Evolutionary conservation across 2,113 vertebrate species (phyloP).

Genomic region (Egretta garzetta): DNA sequence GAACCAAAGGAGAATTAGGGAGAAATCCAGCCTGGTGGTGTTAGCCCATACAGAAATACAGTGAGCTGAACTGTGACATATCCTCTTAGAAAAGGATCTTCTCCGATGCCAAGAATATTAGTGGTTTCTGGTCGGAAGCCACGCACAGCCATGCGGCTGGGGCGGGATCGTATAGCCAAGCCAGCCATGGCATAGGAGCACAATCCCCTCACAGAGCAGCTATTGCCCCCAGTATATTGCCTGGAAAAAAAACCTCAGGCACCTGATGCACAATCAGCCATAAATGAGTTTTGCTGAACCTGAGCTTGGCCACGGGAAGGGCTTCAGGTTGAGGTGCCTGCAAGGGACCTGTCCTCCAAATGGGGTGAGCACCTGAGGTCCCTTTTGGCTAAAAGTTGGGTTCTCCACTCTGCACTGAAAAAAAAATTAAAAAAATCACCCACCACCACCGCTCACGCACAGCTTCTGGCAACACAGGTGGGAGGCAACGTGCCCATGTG

Average conservation of each 20-base stretch:
- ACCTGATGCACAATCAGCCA: neutral
- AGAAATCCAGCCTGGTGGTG: slow-evolving; percentile 34
- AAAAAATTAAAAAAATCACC: neutral
- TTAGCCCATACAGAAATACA: neutral
- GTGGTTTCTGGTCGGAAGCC: neutral
- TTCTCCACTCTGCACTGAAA: fast-evolving
- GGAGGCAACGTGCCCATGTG: fast-evolving
- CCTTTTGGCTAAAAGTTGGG: neutral
- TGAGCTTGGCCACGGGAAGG: neutral
- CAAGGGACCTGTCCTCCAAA: neutral
- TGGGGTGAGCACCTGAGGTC: fast-evolving
- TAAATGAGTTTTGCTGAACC: neutral
- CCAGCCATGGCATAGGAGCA: fast-evolving
- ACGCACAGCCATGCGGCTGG: neutral
- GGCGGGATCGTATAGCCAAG: neutral
- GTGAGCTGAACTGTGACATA: slow-evolving; percentile 41
- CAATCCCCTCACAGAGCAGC: fast-evolving
- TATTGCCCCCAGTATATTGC: neutral
- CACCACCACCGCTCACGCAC: fast-evolving
- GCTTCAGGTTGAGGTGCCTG: neutral
- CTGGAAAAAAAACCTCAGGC: neutral
- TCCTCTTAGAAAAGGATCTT: slow-evolving; percentile 45
- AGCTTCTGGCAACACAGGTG: fast-evolving
- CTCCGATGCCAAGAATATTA: neutral
- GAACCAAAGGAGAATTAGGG: slow-evolving; percentile 55